phyloP scores from a whole-genome alignment of 2,797 vertebrate species.

The Acestrorhynchus altus region DNA sequence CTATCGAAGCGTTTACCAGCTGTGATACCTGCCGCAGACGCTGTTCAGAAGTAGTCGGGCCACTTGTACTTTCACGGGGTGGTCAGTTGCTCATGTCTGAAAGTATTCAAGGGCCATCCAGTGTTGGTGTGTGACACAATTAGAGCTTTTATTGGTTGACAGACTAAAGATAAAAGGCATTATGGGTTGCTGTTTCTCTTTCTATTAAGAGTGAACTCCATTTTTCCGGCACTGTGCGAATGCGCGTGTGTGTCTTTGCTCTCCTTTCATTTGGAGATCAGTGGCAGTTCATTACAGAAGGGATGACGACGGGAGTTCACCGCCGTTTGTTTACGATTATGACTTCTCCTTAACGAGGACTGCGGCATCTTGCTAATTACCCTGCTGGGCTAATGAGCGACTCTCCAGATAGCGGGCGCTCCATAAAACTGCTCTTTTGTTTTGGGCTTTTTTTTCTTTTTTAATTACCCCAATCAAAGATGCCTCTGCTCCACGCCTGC shows the following conservation, averaged over 20 bases:
- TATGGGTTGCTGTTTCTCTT: conserved; percentile 28
- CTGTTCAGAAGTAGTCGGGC: conserved; percentile 4
- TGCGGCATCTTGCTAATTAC: conserved; percentile 85
- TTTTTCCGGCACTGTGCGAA: conserved; percentile 1
- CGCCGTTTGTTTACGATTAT: conserved; percentile 80
- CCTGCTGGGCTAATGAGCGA: conserved; percentile 82
- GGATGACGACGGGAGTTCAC: conserved; percentile 74
- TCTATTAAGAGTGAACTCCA: conserved; percentile 31
- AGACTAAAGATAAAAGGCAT: conserved; percentile 38
- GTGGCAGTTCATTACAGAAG: conserved; percentile 78
- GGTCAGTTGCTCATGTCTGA: conserved; percentile 16
- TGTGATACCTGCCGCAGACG: no score
- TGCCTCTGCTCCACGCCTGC: conserved; percentile 45
- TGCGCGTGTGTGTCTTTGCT: neutral
- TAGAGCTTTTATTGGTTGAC: conserved; percentile 17
- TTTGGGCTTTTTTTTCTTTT: conserved; percentile 72
- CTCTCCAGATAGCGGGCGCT: conserved; percentile 75
- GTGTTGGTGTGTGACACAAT: conserved; percentile 19
- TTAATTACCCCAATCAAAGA: conserved; percentile 80
- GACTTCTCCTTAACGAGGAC: conserved; percentile 79
- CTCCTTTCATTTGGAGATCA: conserved; percentile 62
- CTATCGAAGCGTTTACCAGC: no score
- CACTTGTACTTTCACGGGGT: neutral
- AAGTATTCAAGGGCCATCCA: conserved; percentile 25
- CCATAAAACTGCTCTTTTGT: conserved; percentile 79